A percentile compares a stretch with the other conserved stretches of the same genome.
Evolutionary conservation across 2,888 invertebrate species (phyloP).

Genomic region (Herminia tarsipennalis): DNA sequence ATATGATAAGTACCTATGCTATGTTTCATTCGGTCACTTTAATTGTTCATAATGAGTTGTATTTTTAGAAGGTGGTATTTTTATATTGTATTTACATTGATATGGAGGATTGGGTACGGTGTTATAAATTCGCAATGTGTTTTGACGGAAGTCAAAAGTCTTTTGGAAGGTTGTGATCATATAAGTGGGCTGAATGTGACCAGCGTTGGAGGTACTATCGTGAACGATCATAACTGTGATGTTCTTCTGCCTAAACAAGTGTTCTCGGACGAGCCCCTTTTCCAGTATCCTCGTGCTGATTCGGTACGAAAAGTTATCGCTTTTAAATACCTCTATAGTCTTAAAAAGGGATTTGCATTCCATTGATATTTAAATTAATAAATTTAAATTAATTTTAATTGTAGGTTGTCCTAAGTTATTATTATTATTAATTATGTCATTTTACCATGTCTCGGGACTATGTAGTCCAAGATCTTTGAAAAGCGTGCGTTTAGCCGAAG

Average conservation of each 20-base stretch:
- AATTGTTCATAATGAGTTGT: not conserved
- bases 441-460: too few relatives aligned
- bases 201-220: constrained; percentile 73
- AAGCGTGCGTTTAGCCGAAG: too few relatives aligned
- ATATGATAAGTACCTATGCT: constrained; percentile 6
- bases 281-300: constrained; percentile 69
- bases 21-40: constrained; percentile 8
- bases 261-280: constrained; percentile 76
- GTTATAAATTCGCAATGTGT: constrained; percentile 53
- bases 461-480: too few relatives aligned
- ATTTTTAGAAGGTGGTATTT: constrained; percentile 13
- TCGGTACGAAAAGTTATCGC: constrained; percentile 52
- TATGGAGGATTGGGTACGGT: constrained; percentile 37
- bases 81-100: constrained; percentile 21
- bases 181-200: constrained; percentile 73
- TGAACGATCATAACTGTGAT: constrained; percentile 80
- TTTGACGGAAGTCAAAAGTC: constrained; percentile 65
- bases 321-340: not conserved
- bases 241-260: constrained; percentile 77
- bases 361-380: too few relatives aligned
- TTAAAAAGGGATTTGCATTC: too few relatives aligned
- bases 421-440: too few relatives aligned
- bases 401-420: too few relatives aligned
- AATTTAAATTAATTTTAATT: too few relatives aligned
- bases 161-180: constrained; percentile 75